phyloP scores from a whole-genome alignment of 2,797 vertebrate genomes.

The Pangasius larnaudii region DNA sequence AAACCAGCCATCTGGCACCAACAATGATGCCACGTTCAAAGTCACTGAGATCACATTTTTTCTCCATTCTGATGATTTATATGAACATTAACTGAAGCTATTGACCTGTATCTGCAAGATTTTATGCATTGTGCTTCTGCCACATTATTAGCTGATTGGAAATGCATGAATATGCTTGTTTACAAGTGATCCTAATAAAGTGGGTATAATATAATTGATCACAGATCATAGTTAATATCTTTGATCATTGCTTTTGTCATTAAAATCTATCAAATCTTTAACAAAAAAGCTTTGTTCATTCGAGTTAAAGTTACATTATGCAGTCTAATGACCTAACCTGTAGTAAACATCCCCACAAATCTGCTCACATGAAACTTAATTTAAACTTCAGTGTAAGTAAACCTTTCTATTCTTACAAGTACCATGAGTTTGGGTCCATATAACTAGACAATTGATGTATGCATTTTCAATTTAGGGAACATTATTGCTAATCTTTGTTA shows the following conservation, averaged over 20 bases:
- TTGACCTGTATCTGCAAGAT: background rate
- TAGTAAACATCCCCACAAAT: background rate
- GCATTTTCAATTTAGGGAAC: conserved; percentile 14
- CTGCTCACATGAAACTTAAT: background rate
- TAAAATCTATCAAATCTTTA: background rate
- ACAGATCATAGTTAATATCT: background rate
- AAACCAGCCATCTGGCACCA: background rate
- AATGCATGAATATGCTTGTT: background rate
- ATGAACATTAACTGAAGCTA: background rate
- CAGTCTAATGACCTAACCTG: background rate
- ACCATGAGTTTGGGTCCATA: background rate
- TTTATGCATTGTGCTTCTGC: background rate
- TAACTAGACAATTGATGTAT: background rate
- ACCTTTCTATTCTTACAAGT: background rate
- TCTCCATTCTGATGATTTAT: background rate
- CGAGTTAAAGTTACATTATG: background rate
- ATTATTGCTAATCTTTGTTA: conserved; percentile 29
- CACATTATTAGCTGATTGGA: background rate
- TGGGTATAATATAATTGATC: background rate
- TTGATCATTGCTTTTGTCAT: background rate
- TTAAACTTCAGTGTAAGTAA: background rate
- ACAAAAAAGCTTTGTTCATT: background rate
- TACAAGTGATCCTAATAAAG: background rate
- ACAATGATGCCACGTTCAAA: background rate
- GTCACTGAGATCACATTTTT: background rate